Conservation (phyloP, 1,140 invertebrate species). For the Drosophila leontia region DNA sequence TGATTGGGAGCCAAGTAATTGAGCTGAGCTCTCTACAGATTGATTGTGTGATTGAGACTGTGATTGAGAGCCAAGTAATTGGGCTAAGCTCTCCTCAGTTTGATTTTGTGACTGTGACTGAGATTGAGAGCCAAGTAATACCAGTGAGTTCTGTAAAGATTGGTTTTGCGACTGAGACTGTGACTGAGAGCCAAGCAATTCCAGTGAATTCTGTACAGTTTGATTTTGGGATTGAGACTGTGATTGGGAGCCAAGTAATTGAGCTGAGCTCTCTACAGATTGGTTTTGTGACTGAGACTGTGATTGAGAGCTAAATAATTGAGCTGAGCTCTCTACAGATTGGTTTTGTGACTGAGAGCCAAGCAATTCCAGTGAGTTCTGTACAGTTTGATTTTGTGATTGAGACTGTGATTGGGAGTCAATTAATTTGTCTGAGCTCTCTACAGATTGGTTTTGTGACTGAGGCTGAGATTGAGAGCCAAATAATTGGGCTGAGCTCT, state of each 20-base stretch:
- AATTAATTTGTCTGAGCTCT: not conserved
- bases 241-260: not conserved
- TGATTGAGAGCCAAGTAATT: no score
- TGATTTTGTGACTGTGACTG: not conserved
- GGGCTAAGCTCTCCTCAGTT: not conserved
- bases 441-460: not conserved
- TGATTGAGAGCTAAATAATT: not conserved
- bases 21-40: no score
- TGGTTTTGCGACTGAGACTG: not conserved
- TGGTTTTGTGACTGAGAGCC: not conserved
- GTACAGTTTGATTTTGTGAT: not conserved
- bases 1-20: no score
- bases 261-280: not conserved
- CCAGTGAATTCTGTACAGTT: not conserved
- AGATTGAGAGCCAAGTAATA: not conserved
- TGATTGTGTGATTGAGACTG: not conserved
- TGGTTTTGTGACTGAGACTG: not conserved
- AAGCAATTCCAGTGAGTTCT: no score
- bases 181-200: not conserved
- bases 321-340: no score
- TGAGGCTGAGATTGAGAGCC: not conserved
- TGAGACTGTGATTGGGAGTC: not conserved
- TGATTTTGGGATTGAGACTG: not conserved
- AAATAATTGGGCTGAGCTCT: not conserved
- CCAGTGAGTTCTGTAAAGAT: not conserved